A percentile compares a stretch with the other conserved stretches of the same genome.
Evolutionary conservation across 2,888 invertebrate species (phyloP).

Genomic region (Brenthis daphne): DNA sequence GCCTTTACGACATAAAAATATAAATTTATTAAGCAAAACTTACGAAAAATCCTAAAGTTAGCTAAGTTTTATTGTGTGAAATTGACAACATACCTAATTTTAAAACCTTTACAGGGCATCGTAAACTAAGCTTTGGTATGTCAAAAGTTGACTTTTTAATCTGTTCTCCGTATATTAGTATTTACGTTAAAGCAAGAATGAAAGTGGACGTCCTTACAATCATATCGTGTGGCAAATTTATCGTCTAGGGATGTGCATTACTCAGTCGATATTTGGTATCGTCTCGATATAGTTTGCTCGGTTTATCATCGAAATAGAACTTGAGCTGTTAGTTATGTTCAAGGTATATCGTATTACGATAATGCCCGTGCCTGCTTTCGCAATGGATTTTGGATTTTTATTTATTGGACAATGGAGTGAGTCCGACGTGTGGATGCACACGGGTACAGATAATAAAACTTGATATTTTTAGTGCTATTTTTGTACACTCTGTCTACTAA

Average conservation of each 20-base stretch:
- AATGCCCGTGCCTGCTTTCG: constrained; percentile 59
- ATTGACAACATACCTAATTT: constrained; percentile 11
- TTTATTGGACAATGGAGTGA: constrained; percentile 44
- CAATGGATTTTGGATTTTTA: constrained; percentile 49
- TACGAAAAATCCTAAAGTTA: not conserved
- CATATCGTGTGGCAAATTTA: constrained; percentile 43
- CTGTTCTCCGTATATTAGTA: not conserved
- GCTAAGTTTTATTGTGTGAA: constrained; percentile 4
- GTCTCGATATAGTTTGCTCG: constrained; percentile 67
- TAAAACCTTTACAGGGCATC: constrained; percentile 1
- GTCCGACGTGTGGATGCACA: constrained; percentile 30
- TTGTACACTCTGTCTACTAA: not conserved
- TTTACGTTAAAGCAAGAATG: constrained; percentile 11
- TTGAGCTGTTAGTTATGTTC: constrained; percentile 61
- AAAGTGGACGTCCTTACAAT: constrained; percentile 35
- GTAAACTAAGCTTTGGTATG: constrained; percentile 19
- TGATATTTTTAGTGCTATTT: constrained; percentile 17
- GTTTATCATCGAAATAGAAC: constrained; percentile 68
- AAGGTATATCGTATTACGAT: constrained; percentile 66
- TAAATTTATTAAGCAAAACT: too few species aligned
- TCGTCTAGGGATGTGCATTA: constrained; percentile 40
- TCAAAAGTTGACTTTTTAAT: not conserved
- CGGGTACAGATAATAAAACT: constrained; percentile 32
- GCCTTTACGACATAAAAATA: too few species aligned
- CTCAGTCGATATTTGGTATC: constrained; percentile 62